A percentile compares a stretch with the other conserved stretches of the same genome.
Evolutionary conservation across 2,113 vertebrate genomes (phyloP).

Genomic region (Anoura caudifer): DNA sequence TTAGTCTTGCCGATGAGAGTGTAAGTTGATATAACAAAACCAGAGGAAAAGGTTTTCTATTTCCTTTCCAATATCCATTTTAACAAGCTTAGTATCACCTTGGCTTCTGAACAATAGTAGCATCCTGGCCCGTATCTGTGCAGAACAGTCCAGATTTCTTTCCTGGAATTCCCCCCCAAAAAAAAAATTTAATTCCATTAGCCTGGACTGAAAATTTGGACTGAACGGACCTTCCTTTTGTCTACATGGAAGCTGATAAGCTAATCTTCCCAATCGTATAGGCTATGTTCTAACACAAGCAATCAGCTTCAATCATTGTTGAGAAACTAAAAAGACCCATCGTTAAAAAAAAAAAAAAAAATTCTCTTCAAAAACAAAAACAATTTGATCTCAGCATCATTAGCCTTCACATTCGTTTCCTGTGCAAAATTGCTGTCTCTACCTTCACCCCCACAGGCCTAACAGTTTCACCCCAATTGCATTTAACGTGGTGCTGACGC

Average conservation of each 20-base stretch:
- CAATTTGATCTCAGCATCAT: neutral
- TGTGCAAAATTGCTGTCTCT: neutral
- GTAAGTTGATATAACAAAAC: neutral
- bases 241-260: neutral
- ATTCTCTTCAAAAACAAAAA: neutral
- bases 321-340: neutral
- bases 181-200: neutral
- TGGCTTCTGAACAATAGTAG: neutral
- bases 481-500: neutral
- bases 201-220: neutral
- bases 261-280: neutral
- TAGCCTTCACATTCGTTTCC: neutral
- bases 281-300: neutral
- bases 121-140: neutral
- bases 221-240: neutral
- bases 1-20: neutral
- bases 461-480: neutral
- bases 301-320: neutral
- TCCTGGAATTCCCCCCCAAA: neutral
- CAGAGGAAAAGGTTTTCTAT: neutral
- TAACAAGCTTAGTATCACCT: neutral
- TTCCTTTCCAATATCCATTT: neutral
- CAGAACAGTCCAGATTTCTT: neutral
- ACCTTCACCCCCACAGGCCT: neutral
- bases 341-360: neutral